Base-by-base conservation (phyloP, 2,888 invertebrate genomes). In the Caenorhabditis panamensis region DNA sequence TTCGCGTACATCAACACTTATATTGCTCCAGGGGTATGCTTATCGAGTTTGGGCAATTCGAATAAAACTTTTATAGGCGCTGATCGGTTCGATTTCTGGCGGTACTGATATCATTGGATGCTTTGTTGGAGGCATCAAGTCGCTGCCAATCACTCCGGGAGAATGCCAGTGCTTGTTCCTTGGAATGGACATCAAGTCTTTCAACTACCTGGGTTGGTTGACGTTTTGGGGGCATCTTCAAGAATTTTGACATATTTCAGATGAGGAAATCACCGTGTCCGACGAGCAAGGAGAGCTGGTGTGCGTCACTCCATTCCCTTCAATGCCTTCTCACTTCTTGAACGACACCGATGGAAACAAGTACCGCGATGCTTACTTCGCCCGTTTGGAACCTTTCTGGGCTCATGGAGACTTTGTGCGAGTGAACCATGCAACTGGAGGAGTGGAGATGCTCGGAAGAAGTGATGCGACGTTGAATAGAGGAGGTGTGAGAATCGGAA, bases 71-170 rank as follows among this genome's bases (percentile, higher is more conserved):
- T 84, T 67, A 41, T 41, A 89, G 78, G 87, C 88, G 20, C 82
- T 88, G 11, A 88, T 90, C 59, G 86, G 82, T 24, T 86, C 87
- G 16, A 86, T 89, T 87, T 79, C 88, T 91, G 93, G 93, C 72
- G 93, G 93, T 2, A 93, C 93, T 5, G 93, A 93, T 87, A 93
- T 93, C 59, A 92, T 93, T 78, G 93, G 93, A 8, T 93, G 93
- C 88, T 93, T 93, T 89, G 92, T 93, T 90, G 93, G 93, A 20
- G 92, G 92, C 73, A 92, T 92, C 84, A 91, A 92, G 80, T 92
- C 91, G 20, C 87, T 93, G 13, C 93, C 93, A 2, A 93, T 93
- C 11, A 90, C 92, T 84, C 88, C 91, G 41, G 93, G 93, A n/a
- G 93, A 93, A 89, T 92, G 93, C 59, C 93, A 93, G 89, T 91